These are phyloP conservation scores for Laothoe populi DNA, from an alignment of 2,888 invertebrate genomes.

Conservation along the genomic window DNA sequence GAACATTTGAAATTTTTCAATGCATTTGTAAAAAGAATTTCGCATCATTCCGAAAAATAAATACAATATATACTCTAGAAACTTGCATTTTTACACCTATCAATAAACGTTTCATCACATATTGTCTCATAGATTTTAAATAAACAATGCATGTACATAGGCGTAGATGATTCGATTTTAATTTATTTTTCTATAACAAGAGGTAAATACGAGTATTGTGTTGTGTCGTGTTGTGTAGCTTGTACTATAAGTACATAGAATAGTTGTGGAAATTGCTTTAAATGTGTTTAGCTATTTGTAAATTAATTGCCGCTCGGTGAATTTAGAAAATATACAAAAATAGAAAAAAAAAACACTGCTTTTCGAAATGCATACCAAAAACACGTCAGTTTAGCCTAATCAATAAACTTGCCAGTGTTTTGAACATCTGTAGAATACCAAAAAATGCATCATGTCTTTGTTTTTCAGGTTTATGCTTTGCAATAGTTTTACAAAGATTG, in stretches of 20 bases:
- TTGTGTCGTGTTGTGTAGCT: conserved; percentile 9
- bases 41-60: conserved; percentile 7
- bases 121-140: conserved; percentile 1
- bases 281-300: background rate
- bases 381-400: background rate
- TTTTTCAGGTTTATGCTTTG: background rate
- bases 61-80: conserved; percentile 8
- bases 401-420: background rate
- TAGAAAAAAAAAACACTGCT: background rate
- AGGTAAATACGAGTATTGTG: conserved; percentile 14
- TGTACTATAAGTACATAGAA: conserved; percentile 22
- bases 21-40: conserved; percentile 3
- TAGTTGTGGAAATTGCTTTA: conserved; percentile 4
- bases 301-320: background rate
- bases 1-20: background rate
- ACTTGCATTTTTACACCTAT: conserved; percentile 6
- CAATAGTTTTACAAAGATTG: background rate
- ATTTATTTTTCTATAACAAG: conserved; percentile 7
- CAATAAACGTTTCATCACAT: background rate
- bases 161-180: conserved; percentile 16
- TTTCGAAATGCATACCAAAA: background rate
- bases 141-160: conserved; percentile 6
- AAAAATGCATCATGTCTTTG: background rate
- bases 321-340: background rate
- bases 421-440: background rate